phyloP scores from a whole-genome alignment of 53 echinoderm and acorn worm genomes.

The Astropecten irregularis region DNA sequence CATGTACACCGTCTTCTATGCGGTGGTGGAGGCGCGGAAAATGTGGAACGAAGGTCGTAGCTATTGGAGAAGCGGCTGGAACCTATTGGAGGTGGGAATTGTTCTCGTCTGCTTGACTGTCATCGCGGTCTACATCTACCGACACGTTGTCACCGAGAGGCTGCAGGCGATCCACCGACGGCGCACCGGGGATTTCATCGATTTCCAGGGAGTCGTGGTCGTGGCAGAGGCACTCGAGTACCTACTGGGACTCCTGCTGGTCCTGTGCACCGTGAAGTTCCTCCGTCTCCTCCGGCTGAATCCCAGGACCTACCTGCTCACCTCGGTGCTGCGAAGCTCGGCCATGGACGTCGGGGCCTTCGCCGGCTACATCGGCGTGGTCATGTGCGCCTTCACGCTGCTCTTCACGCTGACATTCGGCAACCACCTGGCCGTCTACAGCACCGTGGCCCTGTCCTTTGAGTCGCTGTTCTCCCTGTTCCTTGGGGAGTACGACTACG shows the following conservation, averaged over 20 bases:
- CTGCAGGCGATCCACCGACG: constrained; percentile 47
- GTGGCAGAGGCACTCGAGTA: constrained; percentile 64
- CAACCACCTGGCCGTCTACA: constrained; percentile 47
- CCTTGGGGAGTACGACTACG: constrained; percentile 73
- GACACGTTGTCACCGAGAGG: constrained; percentile 55
- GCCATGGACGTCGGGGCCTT: constrained; percentile 62
- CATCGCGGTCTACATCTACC: constrained; percentile 68
- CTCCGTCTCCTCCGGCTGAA: constrained; percentile 82
- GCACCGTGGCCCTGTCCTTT: constrained; percentile 57
- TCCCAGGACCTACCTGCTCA: constrained; percentile 85
- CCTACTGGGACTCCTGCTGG: constrained; percentile 70
- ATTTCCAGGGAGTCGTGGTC: constrained; percentile 70
- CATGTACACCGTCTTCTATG: constrained; percentile 56
- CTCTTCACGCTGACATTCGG: constrained; percentile 68
- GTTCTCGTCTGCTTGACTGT: constrained; percentile 54
- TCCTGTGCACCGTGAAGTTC: constrained; percentile 80
- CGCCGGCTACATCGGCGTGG: constrained; percentile 40
- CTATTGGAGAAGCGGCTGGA: constrained; percentile 73
- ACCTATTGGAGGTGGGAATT: constrained; percentile 72
- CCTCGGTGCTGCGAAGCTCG: constrained; percentile 63
- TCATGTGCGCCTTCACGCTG: constrained; percentile 65
- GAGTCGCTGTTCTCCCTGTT: constrained; percentile 65
- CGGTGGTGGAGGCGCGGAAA: constrained; percentile 57
- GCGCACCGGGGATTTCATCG: constrained; percentile 38
- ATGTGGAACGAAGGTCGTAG: constrained; percentile 26